Conservation (phyloP, 1,140 invertebrate species). For the Melitaea cinxia region DNA sequence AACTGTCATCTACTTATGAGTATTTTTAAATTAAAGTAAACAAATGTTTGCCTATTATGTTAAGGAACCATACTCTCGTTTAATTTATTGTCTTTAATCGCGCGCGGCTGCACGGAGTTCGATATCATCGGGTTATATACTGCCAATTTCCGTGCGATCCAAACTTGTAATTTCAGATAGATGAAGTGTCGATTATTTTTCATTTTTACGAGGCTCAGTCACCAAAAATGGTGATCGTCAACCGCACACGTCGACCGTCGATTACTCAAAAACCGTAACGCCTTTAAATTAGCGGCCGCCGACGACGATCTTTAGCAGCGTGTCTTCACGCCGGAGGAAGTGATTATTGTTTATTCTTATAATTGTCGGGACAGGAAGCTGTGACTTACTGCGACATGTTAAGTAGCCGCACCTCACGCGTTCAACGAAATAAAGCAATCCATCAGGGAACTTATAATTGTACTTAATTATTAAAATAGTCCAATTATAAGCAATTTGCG, state of each 20-base stretch:
- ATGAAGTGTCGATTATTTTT: constrained; percentile 50
- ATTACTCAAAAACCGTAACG: constrained; percentile 52
- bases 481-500: constrained; percentile 47
- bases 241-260: constrained; percentile 56
- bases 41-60: constrained; percentile 8
- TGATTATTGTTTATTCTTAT: constrained; percentile 78
- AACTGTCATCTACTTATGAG: background rate
- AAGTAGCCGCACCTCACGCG: constrained; percentile 44
- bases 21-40: constrained; percentile 11
- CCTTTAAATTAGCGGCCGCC: constrained; percentile 58
- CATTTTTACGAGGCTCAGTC: constrained; percentile 39
- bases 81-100: constrained; percentile 7
- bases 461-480: constrained; percentile 51
- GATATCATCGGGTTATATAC: constrained; percentile 20
- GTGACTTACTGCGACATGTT: constrained; percentile 39
- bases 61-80: constrained; percentile 6
- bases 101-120: background rate
- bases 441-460: constrained; percentile 53
- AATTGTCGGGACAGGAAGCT: constrained; percentile 71
- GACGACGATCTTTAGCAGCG: constrained; percentile 49
- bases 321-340: constrained; percentile 68
- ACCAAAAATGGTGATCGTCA: constrained; percentile 48
- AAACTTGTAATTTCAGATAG: constrained; percentile 46
- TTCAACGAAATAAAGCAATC: constrained; percentile 69
- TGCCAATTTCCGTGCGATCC: constrained; percentile 22